Conservation (phyloP, 2,797 vertebrate genomes). For the Dicrostonyx torquatus region DNA sequence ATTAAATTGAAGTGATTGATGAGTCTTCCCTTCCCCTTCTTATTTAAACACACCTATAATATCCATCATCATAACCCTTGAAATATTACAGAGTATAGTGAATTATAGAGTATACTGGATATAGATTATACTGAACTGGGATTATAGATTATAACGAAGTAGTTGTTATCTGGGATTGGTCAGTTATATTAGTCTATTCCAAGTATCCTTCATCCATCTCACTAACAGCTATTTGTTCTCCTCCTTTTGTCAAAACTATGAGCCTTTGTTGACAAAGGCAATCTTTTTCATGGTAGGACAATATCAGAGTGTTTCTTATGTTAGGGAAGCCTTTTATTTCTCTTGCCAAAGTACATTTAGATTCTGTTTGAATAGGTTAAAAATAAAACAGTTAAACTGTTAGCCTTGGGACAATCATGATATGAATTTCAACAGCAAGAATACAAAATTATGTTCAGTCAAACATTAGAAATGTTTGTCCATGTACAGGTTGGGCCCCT, state of each 20-base stretch:
- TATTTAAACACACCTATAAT: too few relatives aligned
- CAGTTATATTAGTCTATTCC: background rate
- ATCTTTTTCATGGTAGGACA: background rate
- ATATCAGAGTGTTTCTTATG: background rate
- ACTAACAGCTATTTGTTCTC: too few relatives aligned
- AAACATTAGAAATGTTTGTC: background rate
- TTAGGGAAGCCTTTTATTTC: background rate
- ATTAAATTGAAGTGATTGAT: too few relatives aligned
- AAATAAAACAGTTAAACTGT: background rate
- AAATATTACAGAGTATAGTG: too few relatives aligned
- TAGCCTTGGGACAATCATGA: background rate
- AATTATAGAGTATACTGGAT: background rate
- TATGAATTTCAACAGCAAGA: background rate
- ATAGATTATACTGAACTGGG: background rate
- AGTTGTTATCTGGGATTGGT: background rate
- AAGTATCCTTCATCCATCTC: background rate
- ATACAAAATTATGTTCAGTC: background rate
- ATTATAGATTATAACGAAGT: too few relatives aligned
- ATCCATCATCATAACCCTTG: too few relatives aligned
- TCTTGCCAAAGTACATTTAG: background rate
- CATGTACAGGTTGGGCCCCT: too few relatives aligned
- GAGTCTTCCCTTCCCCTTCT: too few relatives aligned
- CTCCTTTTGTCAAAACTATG: too few relatives aligned
- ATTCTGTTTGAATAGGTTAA: background rate
- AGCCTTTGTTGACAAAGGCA: background rate